These are phyloP conservation scores for Acestrorhynchus altus DNA, from an alignment of 2,797 vertebrate species.

Conservation along the genomic window DNA sequence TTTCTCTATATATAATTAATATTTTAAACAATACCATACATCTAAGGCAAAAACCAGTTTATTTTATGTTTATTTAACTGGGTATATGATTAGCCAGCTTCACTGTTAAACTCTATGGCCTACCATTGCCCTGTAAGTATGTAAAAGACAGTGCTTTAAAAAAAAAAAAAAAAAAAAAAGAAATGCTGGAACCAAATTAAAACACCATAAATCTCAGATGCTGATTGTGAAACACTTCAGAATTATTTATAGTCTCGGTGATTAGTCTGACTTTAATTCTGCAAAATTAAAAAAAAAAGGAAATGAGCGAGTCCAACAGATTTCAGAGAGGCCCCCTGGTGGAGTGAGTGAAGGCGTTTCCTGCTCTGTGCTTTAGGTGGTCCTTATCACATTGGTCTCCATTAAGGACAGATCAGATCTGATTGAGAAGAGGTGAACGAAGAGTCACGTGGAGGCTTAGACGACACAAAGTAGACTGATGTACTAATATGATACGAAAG, in stretches of 20 bases:
- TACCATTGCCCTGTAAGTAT: not conserved
- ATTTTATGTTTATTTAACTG: no score
- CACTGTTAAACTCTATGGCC: not conserved
- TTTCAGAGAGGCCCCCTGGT: not conserved
- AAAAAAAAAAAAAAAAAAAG: not conserved
- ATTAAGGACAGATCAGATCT: not conserved
- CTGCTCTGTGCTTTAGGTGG: not conserved
- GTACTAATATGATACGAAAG: constrained; percentile 11
- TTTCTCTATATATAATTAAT: no score
- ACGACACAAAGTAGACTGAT: not conserved
- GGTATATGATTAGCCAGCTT: not conserved
- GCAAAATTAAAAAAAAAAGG: not conserved
- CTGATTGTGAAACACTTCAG: not conserved
- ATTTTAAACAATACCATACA: no score
- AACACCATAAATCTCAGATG: not conserved
- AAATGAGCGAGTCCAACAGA: not conserved
- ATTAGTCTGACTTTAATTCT: not conserved
- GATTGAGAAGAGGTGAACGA: not conserved
- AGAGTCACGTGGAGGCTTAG: not conserved
- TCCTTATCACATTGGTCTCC: not conserved
- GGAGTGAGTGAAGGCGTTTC: not conserved
- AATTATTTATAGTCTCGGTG: not conserved
- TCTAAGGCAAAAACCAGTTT: no score
- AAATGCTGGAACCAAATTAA: not conserved
- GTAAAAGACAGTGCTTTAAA: not conserved